Base-by-base conservation (phyloP, 53 echinoderm and acorn worm genomes). In the Temnopleurus reevesii region DNA sequence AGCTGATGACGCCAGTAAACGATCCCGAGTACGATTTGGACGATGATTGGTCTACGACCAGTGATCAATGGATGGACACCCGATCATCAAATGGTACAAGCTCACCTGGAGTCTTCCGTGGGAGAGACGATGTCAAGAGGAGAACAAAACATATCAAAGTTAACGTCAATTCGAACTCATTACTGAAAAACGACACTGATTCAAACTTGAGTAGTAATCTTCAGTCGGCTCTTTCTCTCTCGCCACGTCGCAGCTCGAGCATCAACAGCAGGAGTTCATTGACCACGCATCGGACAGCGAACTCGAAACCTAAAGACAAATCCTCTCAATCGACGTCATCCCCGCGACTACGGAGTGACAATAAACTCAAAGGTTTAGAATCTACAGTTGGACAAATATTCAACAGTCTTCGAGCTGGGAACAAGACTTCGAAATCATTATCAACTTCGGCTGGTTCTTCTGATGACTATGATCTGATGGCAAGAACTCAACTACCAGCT, bases 301-400 rank as follows among this genome's bases (percentile, higher is more conserved):
- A 21, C 34, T 55, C 54, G 3, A 49, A 53, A 56, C n/a, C 55
- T 1, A 45, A 81, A 53, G 54, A 53, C 17, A 83, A 53, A 18
- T 28, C 85, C 24, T 59, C 85, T 12, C 85, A 21, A 26, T 29
- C 59, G 7, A 19, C 36, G 25, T 60, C 44, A 13, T 44, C 59
- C 31, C 83, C 30, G 43, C 83, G 83, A 53, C 35, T 43, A 0
- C 46, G 85, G 41, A 59, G 46, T 23, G 36, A 83, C 9, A 19
- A 5, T 10, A 53, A 55, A 83, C 34, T 33, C 36, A 43, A 44
- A 4, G 30, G 60, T 25, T 13, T 46, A 19, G 61, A 43, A 12
- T 85, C 85, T 24, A 47, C 60, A 21, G 85, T 85, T 46, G 85
- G 85, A 46, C 46, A 85, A 3, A 85, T 85, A 85, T 85, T 85